Base-by-base conservation (phyloP, 1,140 invertebrate species). In the Drosophila watanabei region DNA sequence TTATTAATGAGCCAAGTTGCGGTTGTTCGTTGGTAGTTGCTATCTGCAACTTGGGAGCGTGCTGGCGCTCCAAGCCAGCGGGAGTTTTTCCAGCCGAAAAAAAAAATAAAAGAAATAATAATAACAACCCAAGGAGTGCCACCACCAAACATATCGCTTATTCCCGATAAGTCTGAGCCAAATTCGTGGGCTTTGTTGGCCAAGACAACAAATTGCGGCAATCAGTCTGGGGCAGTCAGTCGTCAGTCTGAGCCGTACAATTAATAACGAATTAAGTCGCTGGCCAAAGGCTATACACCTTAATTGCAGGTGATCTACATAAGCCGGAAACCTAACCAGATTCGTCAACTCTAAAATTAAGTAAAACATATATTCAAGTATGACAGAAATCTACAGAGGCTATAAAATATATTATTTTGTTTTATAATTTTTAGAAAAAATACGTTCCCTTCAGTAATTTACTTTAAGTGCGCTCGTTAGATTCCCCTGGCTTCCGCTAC, bases 241-340 rank as follows among this genome's bases (percentile, higher is more conserved):
- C 80, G 59, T 78, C 75, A 37, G 63, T 51, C 75, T 60, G 62
- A n/a, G 46, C 66, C n/a, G 51, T 57, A 71, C 85, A 89, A 89
- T 89, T 89, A 89, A 89, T 89, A 84, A 81, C 70, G 64, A 89
- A 89, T 89, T 84, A 89, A 62, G 85, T 78, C 70, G 59, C 72
- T 43, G 82, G 73, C 85, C 49, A 80, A 70, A 75, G 62, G 81
- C 80, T 73, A 80, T 65, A 78, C 76, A 89, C 71, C 60, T 60
- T 89, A 88, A 88, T 88, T 83, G 77, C 54, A 28, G 61, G 64
- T 72, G 56, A 57, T 54, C 45, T 35, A 45, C 37, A 57, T 37
- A 69, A 69, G 73, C 35, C 75, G 75, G 73, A 78, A 77, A 63
- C 37, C 43, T 30, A 43, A 62, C 51, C 18, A 58, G 75, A 60